Conservation (phyloP, 2,888 invertebrate genomes). For the Cancer borealis region DNA sequence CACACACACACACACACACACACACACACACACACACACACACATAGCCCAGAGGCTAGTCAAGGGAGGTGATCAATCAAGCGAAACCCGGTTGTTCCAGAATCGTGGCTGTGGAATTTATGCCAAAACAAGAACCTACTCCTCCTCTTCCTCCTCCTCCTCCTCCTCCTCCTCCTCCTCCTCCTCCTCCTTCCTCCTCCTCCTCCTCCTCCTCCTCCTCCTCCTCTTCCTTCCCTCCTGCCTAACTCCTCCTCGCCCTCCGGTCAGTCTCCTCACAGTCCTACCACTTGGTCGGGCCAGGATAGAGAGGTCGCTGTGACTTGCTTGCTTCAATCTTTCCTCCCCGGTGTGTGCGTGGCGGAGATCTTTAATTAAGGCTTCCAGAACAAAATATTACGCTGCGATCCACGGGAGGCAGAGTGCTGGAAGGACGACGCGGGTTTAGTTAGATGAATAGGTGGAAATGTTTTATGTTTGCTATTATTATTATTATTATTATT, state of each 20-base stretch:
- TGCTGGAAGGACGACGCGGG: not conserved
- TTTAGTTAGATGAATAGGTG: no score
- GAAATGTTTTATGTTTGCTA: no score
- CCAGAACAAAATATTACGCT: not conserved
- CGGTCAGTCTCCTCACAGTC: conserved; percentile 9
- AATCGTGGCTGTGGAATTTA: conserved; percentile 1
- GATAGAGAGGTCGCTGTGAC: not conserved
- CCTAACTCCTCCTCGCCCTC: conserved; percentile 2
- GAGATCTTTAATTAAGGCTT: not conserved
- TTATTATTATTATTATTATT: no score
- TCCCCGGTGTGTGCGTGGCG: not conserved
- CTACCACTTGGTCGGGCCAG: not conserved
- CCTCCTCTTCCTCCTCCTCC: not conserved
- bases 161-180: conserved; percentile 44
- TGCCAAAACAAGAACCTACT: conserved; percentile 10
- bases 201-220: conserved; percentile 15
- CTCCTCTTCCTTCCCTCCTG: conserved; percentile 43
- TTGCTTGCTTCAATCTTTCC: not conserved
- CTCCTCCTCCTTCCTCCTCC: not conserved
- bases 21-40: not conserved
- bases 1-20: conserved; percentile 37
- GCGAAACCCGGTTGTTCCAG: conserved; percentile 33
- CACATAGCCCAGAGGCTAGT: not conserved
- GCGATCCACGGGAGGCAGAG: not conserved
- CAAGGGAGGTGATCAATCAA: conserved; percentile 7